Percentiles rank a stretch among this genome's conserved stretches.
phyloP scores from a whole-genome alignment of 2,797 vertebrate species.

The Carcharodon carcharias region DNA sequence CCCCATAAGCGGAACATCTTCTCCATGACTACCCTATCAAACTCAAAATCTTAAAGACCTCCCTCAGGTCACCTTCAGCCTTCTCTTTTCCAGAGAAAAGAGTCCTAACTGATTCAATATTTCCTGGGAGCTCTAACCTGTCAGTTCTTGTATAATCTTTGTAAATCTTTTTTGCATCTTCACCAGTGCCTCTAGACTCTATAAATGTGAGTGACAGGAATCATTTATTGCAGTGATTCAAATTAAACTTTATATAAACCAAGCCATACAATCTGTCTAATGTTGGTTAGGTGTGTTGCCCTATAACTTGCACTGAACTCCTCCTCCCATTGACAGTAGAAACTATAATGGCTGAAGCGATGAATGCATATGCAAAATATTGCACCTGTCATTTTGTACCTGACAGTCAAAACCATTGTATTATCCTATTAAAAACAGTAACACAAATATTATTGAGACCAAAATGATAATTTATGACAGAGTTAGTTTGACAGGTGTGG shows the following conservation, averaged over 20 bases:
- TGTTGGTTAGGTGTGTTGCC: background rate
- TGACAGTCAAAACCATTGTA: background rate
- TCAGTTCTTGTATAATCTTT: background rate
- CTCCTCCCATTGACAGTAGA: background rate
- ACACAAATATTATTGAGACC: background rate
- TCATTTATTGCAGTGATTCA: background rate
- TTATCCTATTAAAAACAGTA: background rate
- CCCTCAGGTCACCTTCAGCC: background rate
- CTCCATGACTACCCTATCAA: background rate
- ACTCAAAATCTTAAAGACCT: background rate
- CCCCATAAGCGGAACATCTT: background rate
- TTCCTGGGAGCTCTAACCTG: background rate
- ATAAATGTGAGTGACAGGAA: background rate
- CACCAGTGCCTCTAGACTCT: background rate
- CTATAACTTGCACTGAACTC: background rate
- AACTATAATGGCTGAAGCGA: background rate
- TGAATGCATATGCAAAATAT: background rate
- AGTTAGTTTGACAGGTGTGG: background rate
- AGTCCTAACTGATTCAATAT: background rate
- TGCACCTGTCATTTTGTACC: background rate
- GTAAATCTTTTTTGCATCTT: background rate
- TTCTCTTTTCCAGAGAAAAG: background rate
- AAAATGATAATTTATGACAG: background rate
- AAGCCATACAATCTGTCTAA: background rate
- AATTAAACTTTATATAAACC: background rate